Evolutionary conservation across 2,888 invertebrate genomes (phyloP).

Genomic region (Vanessa cardui): DNA sequence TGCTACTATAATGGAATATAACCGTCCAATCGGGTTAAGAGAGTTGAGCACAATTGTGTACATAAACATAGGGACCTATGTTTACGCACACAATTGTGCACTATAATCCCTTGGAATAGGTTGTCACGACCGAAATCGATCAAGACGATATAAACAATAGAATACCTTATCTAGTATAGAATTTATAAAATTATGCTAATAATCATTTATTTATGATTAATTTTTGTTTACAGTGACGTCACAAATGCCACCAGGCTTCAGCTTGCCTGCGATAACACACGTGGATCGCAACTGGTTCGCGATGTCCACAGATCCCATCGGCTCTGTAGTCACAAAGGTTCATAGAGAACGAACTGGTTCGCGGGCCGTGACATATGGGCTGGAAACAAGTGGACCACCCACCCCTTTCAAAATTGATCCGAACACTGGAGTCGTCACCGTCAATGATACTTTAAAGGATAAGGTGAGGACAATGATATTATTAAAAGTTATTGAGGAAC

Average conservation of each 20-base stretch:
- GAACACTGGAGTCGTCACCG: conserved; percentile 88
- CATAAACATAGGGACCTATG: too few species aligned
- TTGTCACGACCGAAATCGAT: too few species aligned
- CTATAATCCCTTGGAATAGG: too few species aligned
- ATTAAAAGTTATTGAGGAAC: background rate
- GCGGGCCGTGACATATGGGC: conserved; percentile 85
- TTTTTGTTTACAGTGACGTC: conserved; percentile 59
- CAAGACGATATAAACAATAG: too few species aligned
- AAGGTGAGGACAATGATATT: conserved; percentile 80
- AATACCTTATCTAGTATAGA: background rate
- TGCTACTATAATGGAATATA: too few species aligned
- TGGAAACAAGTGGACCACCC: conserved; percentile 84
- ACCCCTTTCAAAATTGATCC: conserved; percentile 91
- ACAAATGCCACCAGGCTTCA: conserved; percentile 76
- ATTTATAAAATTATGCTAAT: background rate
- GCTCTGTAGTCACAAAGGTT: conserved; percentile 87
- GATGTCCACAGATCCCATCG: conserved; percentile 87
- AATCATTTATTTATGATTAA: too few species aligned
- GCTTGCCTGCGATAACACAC: conserved; percentile 87
- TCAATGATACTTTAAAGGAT: conserved; percentile 89
- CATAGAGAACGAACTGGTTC: conserved; percentile 85
- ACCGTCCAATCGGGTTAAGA: too few species aligned
- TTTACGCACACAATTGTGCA: too few species aligned
- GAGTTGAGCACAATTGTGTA: too few species aligned
- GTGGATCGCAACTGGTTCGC: conserved; percentile 90